Evolutionary conservation across 2,888 invertebrate species (phyloP), one percentile per base, ranked within the genome.

Genomic region (Phengaris arion): DNA sequence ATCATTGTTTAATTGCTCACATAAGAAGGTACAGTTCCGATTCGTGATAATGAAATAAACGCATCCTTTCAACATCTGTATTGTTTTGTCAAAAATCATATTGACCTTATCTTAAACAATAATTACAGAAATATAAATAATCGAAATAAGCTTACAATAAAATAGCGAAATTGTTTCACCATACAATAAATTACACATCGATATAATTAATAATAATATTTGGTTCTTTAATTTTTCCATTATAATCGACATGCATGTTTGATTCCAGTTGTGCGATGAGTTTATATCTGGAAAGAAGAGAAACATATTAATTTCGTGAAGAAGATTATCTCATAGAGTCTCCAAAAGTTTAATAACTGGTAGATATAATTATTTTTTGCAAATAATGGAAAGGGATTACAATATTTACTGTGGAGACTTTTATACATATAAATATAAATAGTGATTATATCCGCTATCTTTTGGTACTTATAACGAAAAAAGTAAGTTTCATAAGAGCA

Each of bases 141-240:
- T 82, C 84, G 83, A 83, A 83, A 83, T 82, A 79, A 82, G 83
- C 83, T 82, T 78, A 84, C 80, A 79, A 81, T 82, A 82, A 83
- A 82, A 81, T 83, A 72, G 72, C 54, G 52, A 52, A 72, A 12
- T 7, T 68, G 46, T 68, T 68, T 81, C 81, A 84, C 84, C 89
- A 86, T 87, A 85, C 85, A 89, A 91, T 91, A 91, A 91, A 87
- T 91, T 89, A 91, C 87, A 87, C 82, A 87, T 87, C 88, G 86
- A 89, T 80, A 80, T 88, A 89, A 84, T 86, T 87, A 89, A 87
- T 89, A 86, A 88, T 92, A 92, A 89, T 92, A 93, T 93, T 93
- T 93, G 93, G 93, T 93, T 92, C 90, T 89, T 90, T 89, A 89
- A 85, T 85, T 82, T 35, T 78, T 78, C 69, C 74, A 12, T 54